Base-by-base conservation (phyloP, 53 echinoderm and acorn worm species). In the Crossaster papposus region DNA sequence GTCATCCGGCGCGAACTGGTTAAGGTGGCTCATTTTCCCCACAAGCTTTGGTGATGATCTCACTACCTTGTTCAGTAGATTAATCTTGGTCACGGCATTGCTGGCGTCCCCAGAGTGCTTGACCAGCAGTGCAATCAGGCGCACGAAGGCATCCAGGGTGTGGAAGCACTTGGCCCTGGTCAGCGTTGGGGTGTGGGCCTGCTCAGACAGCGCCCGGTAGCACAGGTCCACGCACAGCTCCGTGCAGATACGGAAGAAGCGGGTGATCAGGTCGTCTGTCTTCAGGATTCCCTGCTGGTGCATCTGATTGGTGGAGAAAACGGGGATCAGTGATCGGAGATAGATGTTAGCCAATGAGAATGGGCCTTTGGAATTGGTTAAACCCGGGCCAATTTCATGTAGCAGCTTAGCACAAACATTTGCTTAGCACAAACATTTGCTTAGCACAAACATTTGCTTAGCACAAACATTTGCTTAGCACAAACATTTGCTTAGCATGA, bases 151-250 rank as follows among this genome's bases (percentile, higher is more conserved):
- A 88, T 98, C 98, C 54, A 98, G 83, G 34, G 98, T 98, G 90
- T 98, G 98, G 91, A 98, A 98, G 81, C 98, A 98, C 92, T 98
- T 98, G 80, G 95, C 93, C 79, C 98, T 80, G 82, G 95, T 98
- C 84, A 98, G 91, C 51, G 98, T 94, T 13, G 95, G 96, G 70
- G 92, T 96, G 83, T 96, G 94, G 30, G 94, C 96, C 86, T 96
- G 96, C 81, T 98, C 98, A 13, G 94, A 85, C 79, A 96, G 85
- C 36, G 98, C 98, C 65, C 94, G 65, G 89, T 98, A 98, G 86
- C 98, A 98, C 71, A 98, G 93, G 83, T 98, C 96, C 64, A 98
- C 98, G 65, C 98, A 98, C 85, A 98, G 94, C 93, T 98, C 98
- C 50, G 96, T 98, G 78, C 96, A 98, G 90, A 98, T 93, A 14